Conservation (phyloP, 1,140 invertebrate genomes). For the Aphaenogaster rudis region DNA sequence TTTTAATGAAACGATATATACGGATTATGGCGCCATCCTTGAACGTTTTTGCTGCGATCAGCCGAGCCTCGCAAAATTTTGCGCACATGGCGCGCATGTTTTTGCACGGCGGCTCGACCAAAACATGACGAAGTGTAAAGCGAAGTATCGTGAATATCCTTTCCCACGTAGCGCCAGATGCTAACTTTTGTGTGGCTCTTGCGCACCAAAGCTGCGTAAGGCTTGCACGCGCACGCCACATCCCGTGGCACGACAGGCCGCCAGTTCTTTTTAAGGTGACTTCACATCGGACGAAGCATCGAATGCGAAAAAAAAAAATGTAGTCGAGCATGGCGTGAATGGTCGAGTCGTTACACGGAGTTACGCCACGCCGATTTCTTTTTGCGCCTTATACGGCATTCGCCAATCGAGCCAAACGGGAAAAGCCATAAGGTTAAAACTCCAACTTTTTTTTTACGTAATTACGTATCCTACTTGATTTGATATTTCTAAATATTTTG, state of each 20-base stretch:
- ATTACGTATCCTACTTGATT: background rate
- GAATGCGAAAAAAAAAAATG: constrained; percentile 37
- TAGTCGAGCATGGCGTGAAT: constrained; percentile 23
- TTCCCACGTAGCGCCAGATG: constrained; percentile 79
- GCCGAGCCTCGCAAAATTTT: background rate
- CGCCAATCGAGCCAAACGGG: constrained; percentile 1
- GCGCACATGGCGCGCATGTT: constrained; percentile 9
- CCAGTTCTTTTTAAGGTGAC: constrained; percentile 50
- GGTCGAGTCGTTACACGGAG: constrained; percentile 41
- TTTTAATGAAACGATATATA: background rate
- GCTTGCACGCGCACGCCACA: constrained; percentile 57
- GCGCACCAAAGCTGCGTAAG: constrained; percentile 57
- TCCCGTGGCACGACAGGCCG: constrained; percentile 3
- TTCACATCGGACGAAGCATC: constrained; percentile 20
- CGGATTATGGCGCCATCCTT: background rate
- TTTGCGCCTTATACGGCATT: constrained; percentile 17
- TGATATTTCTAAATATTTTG: background rate
- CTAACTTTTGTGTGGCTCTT: constrained; percentile 64
- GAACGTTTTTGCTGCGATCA: constrained; percentile 1
- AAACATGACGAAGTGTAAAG: constrained; percentile 50
- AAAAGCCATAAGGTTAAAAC: constrained; percentile 5
- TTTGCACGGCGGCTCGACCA: background rate
- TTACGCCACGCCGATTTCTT: constrained; percentile 58
- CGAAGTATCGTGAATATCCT: constrained; percentile 74
- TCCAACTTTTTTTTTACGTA: background rate